Percentiles rank a stretch among this genome's conserved stretches.
phyloP scores from a whole-genome alignment of 2,888 invertebrate genomes.

The Drosophila bunnanda region DNA sequence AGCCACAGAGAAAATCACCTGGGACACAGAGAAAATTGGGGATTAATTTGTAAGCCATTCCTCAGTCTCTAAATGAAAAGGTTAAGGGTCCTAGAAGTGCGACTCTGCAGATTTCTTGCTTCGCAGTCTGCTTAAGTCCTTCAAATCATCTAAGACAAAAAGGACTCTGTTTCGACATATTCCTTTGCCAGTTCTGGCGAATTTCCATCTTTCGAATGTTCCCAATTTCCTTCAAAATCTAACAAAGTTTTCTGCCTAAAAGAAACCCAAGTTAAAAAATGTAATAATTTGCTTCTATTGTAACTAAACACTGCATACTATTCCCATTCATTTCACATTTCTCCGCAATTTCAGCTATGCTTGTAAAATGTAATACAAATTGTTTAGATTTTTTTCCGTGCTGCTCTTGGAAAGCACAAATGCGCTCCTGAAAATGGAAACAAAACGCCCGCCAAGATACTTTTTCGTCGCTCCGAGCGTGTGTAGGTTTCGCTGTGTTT shows the following conservation, averaged over 20 bases:
- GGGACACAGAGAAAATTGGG: slow-evolving; percentile 17
- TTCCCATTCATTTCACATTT: neutral
- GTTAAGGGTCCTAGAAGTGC: neutral
- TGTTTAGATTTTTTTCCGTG: neutral
- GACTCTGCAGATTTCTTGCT: neutral
- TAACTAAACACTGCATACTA: neutral
- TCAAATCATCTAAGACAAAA: neutral
- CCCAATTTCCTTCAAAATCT: neutral
- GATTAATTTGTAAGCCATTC: slow-evolving; percentile 15
- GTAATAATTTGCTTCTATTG: neutral
- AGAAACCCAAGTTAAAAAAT: neutral
- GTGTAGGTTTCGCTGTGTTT: slow-evolving; percentile 12
- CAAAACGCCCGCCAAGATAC: slow-evolving; percentile 64
- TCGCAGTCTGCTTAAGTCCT: neutral
- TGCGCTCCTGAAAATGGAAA: slow-evolving; percentile 54
- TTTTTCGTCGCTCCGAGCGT: slow-evolving; percentile 49
- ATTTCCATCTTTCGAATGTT: neutral
- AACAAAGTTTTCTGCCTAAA: neutral
- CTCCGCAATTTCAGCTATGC: neutral
- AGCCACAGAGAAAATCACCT: slow-evolving; percentile 7
- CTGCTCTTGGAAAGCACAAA: slow-evolving; percentile 27
- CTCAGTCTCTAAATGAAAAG: neutral
- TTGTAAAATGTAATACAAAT: neutral
- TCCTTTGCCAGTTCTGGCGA: neutral
- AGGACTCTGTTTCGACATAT: neutral